A percentile compares a stretch with the other conserved stretches of the same genome.
Conservation (phyloP, 2,797 vertebrate species). For the Yasuhikotakia modesta region DNA sequence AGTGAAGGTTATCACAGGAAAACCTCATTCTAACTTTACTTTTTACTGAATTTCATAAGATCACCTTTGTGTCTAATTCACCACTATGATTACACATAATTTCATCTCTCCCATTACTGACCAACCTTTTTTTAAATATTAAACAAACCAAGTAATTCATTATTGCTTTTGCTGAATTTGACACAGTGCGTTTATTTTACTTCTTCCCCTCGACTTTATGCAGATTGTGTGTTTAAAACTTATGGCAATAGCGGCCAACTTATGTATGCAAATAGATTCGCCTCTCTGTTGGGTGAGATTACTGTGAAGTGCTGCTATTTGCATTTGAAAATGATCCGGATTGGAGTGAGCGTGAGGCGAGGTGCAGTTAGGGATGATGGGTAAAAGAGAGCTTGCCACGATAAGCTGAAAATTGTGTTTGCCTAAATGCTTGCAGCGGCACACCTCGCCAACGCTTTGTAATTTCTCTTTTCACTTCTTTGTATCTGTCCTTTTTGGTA, state of each 20-base stretch:
- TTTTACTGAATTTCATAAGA: not conserved
- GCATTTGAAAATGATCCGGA: conserved; percentile 68
- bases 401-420: conserved; percentile 66
- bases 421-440: conserved; percentile 64
- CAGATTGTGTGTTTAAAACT: conserved; percentile 62
- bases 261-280: conserved; percentile 64
- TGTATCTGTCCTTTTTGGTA: conserved; percentile 37
- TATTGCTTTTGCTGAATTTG: conserved; percentile 56
- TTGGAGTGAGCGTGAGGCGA: conserved; percentile 61
- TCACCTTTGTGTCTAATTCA: conserved; percentile 14
- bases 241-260: conserved; percentile 61
- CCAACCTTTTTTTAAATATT: conserved; percentile 20
- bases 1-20: conserved; percentile 65
- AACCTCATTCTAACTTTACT: conserved; percentile 23
- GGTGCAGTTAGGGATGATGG: conserved; percentile 63
- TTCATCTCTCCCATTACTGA: not conserved
- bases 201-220: conserved; percentile 53
- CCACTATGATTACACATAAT: conserved; percentile 3
- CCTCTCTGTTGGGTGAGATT: conserved; percentile 66
- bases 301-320: conserved; percentile 66
- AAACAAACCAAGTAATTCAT: conserved; percentile 50
- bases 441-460: conserved; percentile 60
- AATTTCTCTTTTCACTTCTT: conserved; percentile 59
- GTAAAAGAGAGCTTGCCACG: conserved; percentile 59
- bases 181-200: conserved; percentile 51